Percentiles rank a stretch among this genome's conserved stretches.
phyloP scores from a whole-genome alignment of 2,888 invertebrate species.

The Pseudeuparius sepicola region DNA sequence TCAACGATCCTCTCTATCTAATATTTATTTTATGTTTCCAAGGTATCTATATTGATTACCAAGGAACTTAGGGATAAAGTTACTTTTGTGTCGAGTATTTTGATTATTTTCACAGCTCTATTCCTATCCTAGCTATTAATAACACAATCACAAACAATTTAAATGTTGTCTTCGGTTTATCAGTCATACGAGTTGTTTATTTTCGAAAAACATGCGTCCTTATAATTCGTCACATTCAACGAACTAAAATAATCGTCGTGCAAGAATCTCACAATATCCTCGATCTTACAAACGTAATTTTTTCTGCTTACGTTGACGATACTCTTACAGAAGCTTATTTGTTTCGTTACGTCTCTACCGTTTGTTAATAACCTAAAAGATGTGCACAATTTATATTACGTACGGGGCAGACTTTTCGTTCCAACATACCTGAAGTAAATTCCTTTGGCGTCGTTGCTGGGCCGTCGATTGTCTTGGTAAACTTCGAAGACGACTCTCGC shows the following conservation, averaged over 20 bases:
- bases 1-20: no score
- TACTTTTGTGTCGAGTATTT: no score
- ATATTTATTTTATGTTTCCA: no score
- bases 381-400: no score
- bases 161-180: no score
- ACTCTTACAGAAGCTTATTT: conserved; percentile 69
- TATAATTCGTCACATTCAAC: conserved; percentile 81
- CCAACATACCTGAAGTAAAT: no score
- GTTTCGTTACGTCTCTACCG: conserved; percentile 75
- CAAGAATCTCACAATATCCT: conserved; percentile 76
- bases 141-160: no score
- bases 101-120: no score
- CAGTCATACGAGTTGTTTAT: not conserved
- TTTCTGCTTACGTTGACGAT: conserved; percentile 44
- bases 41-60: no score
- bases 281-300: conserved; percentile 67
- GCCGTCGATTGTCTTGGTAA: conserved; percentile 52
- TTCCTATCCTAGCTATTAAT: no score
- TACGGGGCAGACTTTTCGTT: no score
- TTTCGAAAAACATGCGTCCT: conserved; percentile 58
- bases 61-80: no score
- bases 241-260: conserved; percentile 77
- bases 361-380: conserved; percentile 74
- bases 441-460: conserved; percentile 43
- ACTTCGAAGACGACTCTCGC: conserved; percentile 82